Base-by-base conservation (phyloP, 2,113 vertebrate species). In the Leptobrachium ailaonicum region DNA sequence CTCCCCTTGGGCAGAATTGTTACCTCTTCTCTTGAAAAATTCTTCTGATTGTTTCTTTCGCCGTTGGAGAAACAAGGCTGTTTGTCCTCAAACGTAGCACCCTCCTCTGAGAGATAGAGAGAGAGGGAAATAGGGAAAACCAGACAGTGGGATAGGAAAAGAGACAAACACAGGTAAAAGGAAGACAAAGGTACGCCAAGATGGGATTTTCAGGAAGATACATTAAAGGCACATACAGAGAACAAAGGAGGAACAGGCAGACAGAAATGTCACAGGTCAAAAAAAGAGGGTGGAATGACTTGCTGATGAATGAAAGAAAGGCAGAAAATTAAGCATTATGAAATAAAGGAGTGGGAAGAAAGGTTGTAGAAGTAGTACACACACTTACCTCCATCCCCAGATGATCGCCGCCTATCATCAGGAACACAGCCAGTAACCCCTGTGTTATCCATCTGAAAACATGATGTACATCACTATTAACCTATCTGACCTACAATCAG, bases 321-420 rank as follows among this genome's bases (percentile, higher is more conserved):
- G 41, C 7, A 8, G 41, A 71, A 82, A 44, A 83, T 56, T 71
- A 41, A 71, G 43, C 64, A 42, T 43, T 62, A 73, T 54, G 53
- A n/a, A 77, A 20, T 20, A 58, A 76, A 72, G 53, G 74, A 60
- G 71, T 32, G 12, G 20, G 72, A 6, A 10, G 54, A 74, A 66
- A 53, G 69, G 67, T 54, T 63, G 10, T 60, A 73, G 67, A 76
- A 42, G 10, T 44, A 20, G 56, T 44, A 47, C 73, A 71, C 64
- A 71, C 53, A 81, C 66, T 75, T 62, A 90, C 90, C 90, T 81
- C 88, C 86, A 4, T 89, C 90, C 0, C 89, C 89, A 0, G 90
- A 91, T 67, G 90, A 89, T 2, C 87, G 85, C 2, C 88, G 77
- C 42, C 84, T 87, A 62, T 90, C 88, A 76, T 84, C 88, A 2